These are phyloP conservation scores for Trematomus bernacchii DNA, from an alignment of 2,797 vertebrate species.

Conservation along the genomic window DNA sequence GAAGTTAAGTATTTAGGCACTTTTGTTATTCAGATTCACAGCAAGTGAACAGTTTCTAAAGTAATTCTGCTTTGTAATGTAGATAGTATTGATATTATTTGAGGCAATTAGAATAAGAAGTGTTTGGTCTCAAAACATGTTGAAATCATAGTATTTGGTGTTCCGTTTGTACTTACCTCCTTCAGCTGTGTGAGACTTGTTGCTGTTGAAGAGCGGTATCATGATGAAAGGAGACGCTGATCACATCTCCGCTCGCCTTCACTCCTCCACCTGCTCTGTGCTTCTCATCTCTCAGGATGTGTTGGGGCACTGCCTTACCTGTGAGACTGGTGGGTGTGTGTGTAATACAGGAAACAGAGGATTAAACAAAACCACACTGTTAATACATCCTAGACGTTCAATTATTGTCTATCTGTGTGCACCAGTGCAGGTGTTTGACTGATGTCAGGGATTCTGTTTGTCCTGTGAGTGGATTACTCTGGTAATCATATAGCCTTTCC, in stretches of 20 bases:
- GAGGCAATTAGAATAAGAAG: neutral
- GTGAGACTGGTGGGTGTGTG: neutral
- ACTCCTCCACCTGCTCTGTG: slow-evolving; percentile 54
- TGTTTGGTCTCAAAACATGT: neutral
- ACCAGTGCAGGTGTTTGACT: slow-evolving; percentile 16
- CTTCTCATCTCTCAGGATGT: slow-evolving; percentile 59
- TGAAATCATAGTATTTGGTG: neutral
- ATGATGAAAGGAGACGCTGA: slow-evolving; percentile 61
- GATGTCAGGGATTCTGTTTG: slow-evolving; percentile 7
- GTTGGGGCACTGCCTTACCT: slow-evolving; percentile 8
- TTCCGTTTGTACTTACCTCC: slow-evolving; percentile 57
- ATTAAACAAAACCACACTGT: slow-evolving; percentile 20
- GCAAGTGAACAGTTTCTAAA: neutral
- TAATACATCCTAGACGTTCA: slow-evolving; percentile 1
- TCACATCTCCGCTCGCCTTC: slow-evolving; percentile 55
- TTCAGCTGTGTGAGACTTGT: slow-evolving; percentile 34
- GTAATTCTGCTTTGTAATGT: neutral
- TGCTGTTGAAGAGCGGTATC: slow-evolving; percentile 43
- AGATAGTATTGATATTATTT: neutral
- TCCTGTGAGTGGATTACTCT: slow-evolving; percentile 44
- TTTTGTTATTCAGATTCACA: neutral
- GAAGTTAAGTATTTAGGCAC: neutral
- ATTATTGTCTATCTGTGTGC: slow-evolving; percentile 22
- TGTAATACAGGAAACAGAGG: slow-evolving; percentile 22
- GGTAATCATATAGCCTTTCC: slow-evolving; percentile 39